Evolutionary conservation across 2,797 vertebrate species (phyloP).

Genomic region (Spatula versicolor): DNA sequence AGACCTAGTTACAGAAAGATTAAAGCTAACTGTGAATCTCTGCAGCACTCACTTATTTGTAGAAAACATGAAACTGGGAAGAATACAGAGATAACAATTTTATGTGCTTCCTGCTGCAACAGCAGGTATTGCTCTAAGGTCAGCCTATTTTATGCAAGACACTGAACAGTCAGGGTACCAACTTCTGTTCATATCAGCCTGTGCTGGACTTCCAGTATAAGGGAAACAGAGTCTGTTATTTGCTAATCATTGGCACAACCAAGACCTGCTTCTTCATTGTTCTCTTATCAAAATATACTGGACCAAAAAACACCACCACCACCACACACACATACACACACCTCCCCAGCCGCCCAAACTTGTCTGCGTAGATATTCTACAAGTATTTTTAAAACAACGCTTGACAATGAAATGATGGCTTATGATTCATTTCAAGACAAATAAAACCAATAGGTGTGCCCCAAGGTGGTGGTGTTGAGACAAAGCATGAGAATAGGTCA

Average conservation of each 20-base stretch:
- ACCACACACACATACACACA: background rate
- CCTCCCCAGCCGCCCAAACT: background rate
- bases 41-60: background rate
- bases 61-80: background rate
- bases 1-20: background rate
- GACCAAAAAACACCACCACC: background rate
- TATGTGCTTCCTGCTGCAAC: background rate
- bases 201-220: background rate
- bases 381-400: background rate
- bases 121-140: background rate
- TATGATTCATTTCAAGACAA: background rate
- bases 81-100: background rate
- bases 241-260: background rate
- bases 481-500: background rate
- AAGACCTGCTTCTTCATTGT: background rate
- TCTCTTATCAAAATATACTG: background rate
- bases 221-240: background rate
- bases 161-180: background rate
- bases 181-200: background rate
- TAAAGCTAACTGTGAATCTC: background rate
- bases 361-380: background rate
- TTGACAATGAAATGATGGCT: background rate
- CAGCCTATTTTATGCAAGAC: background rate
- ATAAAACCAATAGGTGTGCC: background rate
- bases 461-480: background rate